Percentiles rank a stretch among this genome's conserved stretches.
phyloP scores from a whole-genome alignment of 2,113 vertebrate genomes.

The Lipophrys pholis region DNA sequence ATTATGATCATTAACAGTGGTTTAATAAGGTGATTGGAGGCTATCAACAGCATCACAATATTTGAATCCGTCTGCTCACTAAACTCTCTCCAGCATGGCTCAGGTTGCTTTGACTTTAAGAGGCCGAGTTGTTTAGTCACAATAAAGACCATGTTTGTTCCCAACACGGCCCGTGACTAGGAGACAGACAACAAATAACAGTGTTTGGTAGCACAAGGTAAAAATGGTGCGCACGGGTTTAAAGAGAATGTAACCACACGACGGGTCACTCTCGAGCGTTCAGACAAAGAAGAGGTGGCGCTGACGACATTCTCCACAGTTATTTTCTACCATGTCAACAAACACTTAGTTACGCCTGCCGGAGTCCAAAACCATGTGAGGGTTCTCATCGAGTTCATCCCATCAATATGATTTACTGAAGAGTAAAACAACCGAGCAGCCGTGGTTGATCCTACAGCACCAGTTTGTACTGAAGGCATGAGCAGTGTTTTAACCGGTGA shows the following conservation, averaged over 20 bases:
- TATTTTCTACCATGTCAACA: background rate
- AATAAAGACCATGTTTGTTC: background rate
- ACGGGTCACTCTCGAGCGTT: background rate
- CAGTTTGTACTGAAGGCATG: conserved; percentile 23
- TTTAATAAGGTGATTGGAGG: no score
- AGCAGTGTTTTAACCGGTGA: conserved; percentile 18
- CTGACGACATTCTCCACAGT: background rate
- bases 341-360: background rate
- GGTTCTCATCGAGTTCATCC: no score
- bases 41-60: no score
- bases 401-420: background rate
- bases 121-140: no score
- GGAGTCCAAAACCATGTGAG: background rate
- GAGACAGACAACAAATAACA: background rate
- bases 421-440: background rate
- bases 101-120: no score
- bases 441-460: background rate
- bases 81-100: no score
- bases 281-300: background rate
- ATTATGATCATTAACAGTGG: no score
- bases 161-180: background rate
- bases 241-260: background rate
- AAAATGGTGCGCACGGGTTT: background rate
- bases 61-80: no score
- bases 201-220: background rate